Base-by-base conservation (phyloP, 2,113 vertebrate species). In the Amblyornis subalaris region DNA sequence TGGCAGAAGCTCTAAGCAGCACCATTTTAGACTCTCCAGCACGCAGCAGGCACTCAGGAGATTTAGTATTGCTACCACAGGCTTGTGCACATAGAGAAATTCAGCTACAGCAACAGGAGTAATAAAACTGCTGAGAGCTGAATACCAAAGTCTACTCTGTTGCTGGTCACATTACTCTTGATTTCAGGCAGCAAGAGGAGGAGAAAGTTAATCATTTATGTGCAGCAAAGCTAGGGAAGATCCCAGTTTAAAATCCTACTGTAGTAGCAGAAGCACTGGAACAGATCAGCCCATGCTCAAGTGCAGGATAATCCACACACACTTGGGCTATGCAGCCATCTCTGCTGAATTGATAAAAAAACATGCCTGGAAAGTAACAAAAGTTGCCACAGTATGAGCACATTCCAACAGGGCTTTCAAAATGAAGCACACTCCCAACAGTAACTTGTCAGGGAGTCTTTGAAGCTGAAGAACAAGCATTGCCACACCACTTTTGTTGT, bases 131-230 rank as follows among this genome's bases (percentile, higher is more conserved):
- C 90, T 92, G 67, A 44, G 55, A 94, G 44, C 35, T 57, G 77
- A 84, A 91, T 69, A 69, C n/a, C 33, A 26, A 12, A 26, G 35
- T 91, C 58, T 92, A 48, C 5, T 84, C 79, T 45, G 33, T 69
- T 8, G 9, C 61, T 35, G 62, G 82, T 89, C 65, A 80, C 77
- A 74, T 86, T 90, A 79, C 38, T 89, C 89, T 91, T 75, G 66
- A 66, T 70, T 83, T 40, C 9, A 21, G 29, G n/a, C 65, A 84
- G 80, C 61, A 67, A 83, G 57, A 91, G 61, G 67, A 87, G 81
- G 51, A 44, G 66, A 74, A 85, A 90, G 31, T 79, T 89, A 82
- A 92, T 89, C 12, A 91, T 88, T 94, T 88, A 85, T 55, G 48
- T 9, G 50, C 71, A 85, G 73, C 5, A 10, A 54, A 70, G 57